These are phyloP conservation scores for Hypena proboscidalis DNA, from an alignment of 2,888 invertebrate genomes.

Conservation along the genomic window DNA sequence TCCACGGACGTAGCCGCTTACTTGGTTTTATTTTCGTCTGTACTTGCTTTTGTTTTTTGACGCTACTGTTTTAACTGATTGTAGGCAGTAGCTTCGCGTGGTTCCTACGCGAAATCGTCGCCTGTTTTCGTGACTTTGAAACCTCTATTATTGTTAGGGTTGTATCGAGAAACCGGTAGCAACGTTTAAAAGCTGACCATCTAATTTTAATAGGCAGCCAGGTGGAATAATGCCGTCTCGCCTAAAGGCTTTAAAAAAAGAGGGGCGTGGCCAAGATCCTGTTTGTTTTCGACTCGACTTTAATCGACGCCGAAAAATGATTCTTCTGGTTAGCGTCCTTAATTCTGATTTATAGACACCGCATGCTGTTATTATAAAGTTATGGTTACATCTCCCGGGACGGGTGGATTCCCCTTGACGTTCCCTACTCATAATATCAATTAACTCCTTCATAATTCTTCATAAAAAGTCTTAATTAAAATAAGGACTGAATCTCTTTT, in stretches of 20 bases:
- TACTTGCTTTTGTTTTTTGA: conserved; percentile 60
- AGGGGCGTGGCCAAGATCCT: conserved; percentile 60
- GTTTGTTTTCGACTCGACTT: conserved; percentile 79
- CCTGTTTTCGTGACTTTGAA: conserved; percentile 62
- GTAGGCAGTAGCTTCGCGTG: conserved; percentile 65
- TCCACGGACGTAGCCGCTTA: conserved; percentile 38
- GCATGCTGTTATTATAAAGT: conserved; percentile 75
- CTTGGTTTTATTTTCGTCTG: conserved; percentile 63
- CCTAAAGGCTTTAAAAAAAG: conserved; percentile 60
- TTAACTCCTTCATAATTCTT: conserved; percentile 75
- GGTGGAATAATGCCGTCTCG: conserved; percentile 59
- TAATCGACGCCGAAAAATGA: conserved; percentile 73
- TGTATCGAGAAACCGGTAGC: conserved; percentile 68
- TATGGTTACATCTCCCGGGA: conserved; percentile 65
- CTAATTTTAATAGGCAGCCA: conserved; percentile 65
- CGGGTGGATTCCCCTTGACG: conserved; percentile 66
- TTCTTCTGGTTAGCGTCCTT: conserved; percentile 69
- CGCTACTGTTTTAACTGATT: conserved; percentile 71
- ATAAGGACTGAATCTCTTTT: conserved; percentile 36
- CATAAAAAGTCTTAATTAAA: conserved; percentile 57
- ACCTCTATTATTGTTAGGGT: conserved; percentile 31
- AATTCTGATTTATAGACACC: conserved; percentile 81
- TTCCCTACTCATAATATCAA: conserved; percentile 76
- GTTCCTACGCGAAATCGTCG: conserved; percentile 51
- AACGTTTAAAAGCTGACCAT: conserved; percentile 52